Percentiles rank a stretch among this genome's conserved stretches.
Conservation (phyloP, 2,888 invertebrate species). For the Carcina quercana region DNA sequence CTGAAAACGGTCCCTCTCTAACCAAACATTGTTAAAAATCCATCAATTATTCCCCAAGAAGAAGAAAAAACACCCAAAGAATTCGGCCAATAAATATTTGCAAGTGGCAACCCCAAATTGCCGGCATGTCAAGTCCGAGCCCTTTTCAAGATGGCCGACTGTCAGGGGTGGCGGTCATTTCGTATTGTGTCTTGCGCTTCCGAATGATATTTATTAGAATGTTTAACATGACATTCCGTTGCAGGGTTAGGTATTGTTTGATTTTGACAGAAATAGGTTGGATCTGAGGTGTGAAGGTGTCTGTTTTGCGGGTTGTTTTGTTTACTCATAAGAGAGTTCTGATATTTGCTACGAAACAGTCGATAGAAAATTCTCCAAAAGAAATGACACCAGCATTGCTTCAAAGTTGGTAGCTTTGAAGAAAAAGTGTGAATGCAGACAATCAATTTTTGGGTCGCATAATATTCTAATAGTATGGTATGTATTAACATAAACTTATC, state of each 20-base stretch:
- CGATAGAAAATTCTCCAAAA: too few species aligned
- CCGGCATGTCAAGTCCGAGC: conserved; percentile 55
- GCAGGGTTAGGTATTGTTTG: conserved; percentile 1
- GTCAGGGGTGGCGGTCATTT: conserved; percentile 46
- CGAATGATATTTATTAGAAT: conserved; percentile 52
- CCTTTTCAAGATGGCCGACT: conserved; percentile 60
- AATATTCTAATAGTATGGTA: too few species aligned
- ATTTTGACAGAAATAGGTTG: conserved; percentile 9
- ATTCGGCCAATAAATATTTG: conserved; percentile 49
- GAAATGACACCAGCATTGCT: too few species aligned
- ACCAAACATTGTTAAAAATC: conserved; percentile 29
- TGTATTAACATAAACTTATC: too few species aligned
- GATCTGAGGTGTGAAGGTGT: too few species aligned
- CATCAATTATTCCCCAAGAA: conserved; percentile 31
- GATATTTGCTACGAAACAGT: too few species aligned
- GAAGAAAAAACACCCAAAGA: conserved; percentile 24
- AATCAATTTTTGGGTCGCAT: too few species aligned
- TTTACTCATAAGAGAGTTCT: too few species aligned
- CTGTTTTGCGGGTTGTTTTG: too few species aligned
- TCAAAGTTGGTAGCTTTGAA: too few species aligned
- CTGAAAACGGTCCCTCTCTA: conserved; percentile 10
- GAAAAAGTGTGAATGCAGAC: too few species aligned
- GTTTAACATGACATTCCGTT: conserved; percentile 30
- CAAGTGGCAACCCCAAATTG: conserved; percentile 49
- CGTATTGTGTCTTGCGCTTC: conserved; percentile 41